These are phyloP conservation scores for Coregonus clupeaformis DNA, from an alignment of 2,113 vertebrate species.

Conservation along the genomic window DNA sequence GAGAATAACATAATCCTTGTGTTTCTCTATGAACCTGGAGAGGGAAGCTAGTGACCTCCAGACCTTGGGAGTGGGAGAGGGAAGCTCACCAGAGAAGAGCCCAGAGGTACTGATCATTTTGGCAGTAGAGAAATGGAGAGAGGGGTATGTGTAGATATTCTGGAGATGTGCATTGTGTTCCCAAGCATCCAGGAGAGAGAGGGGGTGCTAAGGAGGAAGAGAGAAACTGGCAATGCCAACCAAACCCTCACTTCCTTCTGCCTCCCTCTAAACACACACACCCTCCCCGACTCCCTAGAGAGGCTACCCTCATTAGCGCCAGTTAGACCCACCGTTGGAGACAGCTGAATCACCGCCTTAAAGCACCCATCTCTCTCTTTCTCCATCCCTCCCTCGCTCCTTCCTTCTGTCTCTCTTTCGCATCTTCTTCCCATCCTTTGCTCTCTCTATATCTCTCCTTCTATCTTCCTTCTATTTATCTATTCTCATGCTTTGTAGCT, in stretches of 20 bases:
- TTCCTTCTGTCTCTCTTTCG: slow-evolving; percentile 31
- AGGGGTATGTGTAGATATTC: neutral
- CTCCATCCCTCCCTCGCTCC: slow-evolving; percentile 13
- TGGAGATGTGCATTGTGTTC: neutral
- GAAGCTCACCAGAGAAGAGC: neutral
- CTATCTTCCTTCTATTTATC: neutral
- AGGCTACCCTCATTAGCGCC: slow-evolving; percentile 72
- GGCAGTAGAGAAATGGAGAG: neutral
- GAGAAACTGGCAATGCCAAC: slow-evolving; percentile 38
- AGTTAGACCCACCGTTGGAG: slow-evolving; percentile 64
- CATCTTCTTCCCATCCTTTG: slow-evolving; percentile 10
- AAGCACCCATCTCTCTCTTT: slow-evolving; percentile 35
- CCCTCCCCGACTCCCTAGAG: slow-evolving; percentile 20
- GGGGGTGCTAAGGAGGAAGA: too few relatives aligned
- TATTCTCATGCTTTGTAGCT: neutral
- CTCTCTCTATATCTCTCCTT: slow-evolving; percentile 1
- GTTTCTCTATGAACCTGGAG: neutral
- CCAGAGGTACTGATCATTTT: neutral
- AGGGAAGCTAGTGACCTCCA: neutral
- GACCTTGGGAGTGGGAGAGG: neutral
- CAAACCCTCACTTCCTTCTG: slow-evolving; percentile 27
- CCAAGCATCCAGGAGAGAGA: too few relatives aligned
- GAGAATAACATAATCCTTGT: neutral
- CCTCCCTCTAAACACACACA: neutral
- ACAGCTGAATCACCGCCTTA: slow-evolving; percentile 68